Evolutionary conservation across 2,113 vertebrate genomes (phyloP).

Genomic region (Datnioides undecimradiatus): DNA sequence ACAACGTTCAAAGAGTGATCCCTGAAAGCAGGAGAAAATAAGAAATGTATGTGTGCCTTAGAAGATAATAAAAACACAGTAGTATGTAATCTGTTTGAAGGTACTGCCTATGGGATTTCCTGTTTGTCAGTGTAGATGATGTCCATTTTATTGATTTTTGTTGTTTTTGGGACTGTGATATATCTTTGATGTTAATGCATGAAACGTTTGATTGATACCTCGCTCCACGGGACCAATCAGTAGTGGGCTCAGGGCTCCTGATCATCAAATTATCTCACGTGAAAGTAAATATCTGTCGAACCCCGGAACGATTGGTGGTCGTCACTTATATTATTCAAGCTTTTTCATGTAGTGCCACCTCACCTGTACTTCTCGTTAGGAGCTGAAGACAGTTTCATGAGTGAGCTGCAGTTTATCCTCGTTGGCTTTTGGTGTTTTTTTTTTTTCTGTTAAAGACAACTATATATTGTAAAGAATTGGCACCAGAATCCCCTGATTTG

Average conservation of each 20-base stretch:
- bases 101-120: constrained; percentile 8
- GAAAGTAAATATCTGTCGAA: constrained; percentile 3
- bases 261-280: neutral
- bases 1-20: constrained; percentile 15
- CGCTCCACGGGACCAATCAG: constrained; percentile 73
- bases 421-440: constrained; percentile 33
- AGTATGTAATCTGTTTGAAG: constrained; percentile 23
- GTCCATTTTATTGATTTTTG: neutral
- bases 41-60: constrained; percentile 81
- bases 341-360: constrained; percentile 22
- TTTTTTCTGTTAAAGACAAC: constrained; percentile 28
- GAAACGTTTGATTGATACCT: constrained; percentile 48
- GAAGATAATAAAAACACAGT: constrained; percentile 52
- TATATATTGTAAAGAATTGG: constrained; percentile 12
- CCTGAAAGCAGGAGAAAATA: constrained; percentile 22
- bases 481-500: constrained; percentile 10
- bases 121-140: neutral
- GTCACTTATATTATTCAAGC: neutral
- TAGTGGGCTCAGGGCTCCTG: constrained; percentile 12
- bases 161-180: constrained; percentile 25
- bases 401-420: constrained; percentile 30
- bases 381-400: neutral
- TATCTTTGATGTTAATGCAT: constrained; percentile 56
- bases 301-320: constrained; percentile 8
- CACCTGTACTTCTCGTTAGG: constrained; percentile 12